Conservation (phyloP, 37 sponge, comb jelly and placozoan species). For the Chondrilla cf. caribensis region DNA sequence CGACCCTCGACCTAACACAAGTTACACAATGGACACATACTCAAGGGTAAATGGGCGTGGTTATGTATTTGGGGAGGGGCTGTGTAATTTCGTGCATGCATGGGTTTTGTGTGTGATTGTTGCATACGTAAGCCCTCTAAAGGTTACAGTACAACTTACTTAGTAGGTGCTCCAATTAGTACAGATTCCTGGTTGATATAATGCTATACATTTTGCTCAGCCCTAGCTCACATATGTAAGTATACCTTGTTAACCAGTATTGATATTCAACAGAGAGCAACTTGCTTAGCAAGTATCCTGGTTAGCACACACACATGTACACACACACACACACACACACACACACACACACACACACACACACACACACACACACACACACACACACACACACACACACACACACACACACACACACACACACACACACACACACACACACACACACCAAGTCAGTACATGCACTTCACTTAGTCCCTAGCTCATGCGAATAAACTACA, state of each 20-base stretch:
- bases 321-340: constrained; percentile 8
- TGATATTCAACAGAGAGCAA: too few relatives aligned
- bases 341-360: neutral
- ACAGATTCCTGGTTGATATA: neutral
- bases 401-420: constrained; percentile 35
- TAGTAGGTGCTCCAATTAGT: too few relatives aligned
- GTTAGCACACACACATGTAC: constrained; percentile 4
- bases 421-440: constrained; percentile 31
- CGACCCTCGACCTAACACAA: constrained; percentile 45
- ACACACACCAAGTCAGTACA: constrained; percentile 9
- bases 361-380: constrained; percentile 24
- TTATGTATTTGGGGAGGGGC: too few relatives aligned
- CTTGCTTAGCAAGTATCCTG: too few relatives aligned
- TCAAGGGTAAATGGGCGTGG: too few relatives aligned
- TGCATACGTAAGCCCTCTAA: too few relatives aligned
- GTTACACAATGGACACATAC: too few relatives aligned
- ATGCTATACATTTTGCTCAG: constrained; percentile 4
- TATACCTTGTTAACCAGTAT: too few relatives aligned
- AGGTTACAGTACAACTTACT: too few relatives aligned
- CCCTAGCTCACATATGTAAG: constrained; percentile 12
- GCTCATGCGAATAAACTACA: too few relatives aligned
- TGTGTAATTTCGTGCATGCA: too few relatives aligned
- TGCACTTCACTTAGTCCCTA: too few relatives aligned
- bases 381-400: constrained; percentile 41
- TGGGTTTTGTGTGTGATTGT: neutral